phyloP scores from a whole-genome alignment of 1,140 invertebrate species.

The Plutomurus gul region DNA sequence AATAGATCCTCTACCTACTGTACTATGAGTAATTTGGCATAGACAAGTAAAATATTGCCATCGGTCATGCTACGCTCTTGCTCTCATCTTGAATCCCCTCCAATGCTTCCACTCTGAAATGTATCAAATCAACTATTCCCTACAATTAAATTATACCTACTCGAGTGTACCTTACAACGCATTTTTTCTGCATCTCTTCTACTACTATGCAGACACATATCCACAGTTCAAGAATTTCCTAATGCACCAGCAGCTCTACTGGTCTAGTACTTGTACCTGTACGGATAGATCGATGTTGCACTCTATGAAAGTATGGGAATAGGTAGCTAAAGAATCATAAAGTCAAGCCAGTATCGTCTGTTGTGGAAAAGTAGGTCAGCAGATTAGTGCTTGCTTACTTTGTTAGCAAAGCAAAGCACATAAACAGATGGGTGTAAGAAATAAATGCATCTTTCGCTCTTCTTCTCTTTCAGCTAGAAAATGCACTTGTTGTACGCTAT shows the following conservation, averaged over 20 bases:
- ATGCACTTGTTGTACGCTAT: too few species aligned
- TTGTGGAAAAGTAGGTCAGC: conserved; percentile 15
- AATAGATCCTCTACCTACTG: too few species aligned
- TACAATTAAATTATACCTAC: too few species aligned
- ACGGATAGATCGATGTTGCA: background rate
- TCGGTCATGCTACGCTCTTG: conserved; percentile 6
- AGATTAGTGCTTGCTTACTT: conserved; percentile 24
- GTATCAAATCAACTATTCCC: too few species aligned
- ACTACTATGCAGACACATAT: too few species aligned
- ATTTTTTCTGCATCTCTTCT: background rate
- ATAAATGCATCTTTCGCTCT: too few species aligned
- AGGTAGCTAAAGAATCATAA: background rate
- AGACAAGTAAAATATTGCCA: conserved; percentile 20
- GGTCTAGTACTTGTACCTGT: background rate
- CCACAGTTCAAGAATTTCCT: too few species aligned
- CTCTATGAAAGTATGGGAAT: background rate
- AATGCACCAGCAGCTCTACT: background rate
- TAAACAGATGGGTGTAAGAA: too few species aligned
- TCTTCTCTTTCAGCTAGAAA: too few species aligned
- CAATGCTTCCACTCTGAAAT: background rate
- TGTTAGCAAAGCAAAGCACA: background rate
- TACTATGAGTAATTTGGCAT: too few species aligned
- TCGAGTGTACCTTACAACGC: too few species aligned
- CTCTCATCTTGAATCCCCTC: background rate
- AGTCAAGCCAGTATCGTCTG: background rate